Evolutionary conservation across 2,113 vertebrate genomes (phyloP).

Genomic region (Hemicordylus capensis): DNA sequence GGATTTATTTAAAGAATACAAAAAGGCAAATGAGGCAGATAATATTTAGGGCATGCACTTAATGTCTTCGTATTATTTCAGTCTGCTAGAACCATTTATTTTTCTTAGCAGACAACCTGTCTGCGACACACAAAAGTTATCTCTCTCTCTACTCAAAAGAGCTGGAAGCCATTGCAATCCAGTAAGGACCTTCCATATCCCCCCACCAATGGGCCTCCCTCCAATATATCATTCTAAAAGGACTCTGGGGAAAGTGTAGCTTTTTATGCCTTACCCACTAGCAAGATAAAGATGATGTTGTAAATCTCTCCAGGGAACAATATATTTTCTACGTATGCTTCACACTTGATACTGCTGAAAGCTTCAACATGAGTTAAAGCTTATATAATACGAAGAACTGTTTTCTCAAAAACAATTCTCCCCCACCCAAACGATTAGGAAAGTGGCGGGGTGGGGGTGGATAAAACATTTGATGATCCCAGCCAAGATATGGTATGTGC

Average conservation of each 20-base stretch:
- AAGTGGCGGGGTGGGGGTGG: not conserved
- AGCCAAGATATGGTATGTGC: not conserved
- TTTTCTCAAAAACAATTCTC: not conserved
- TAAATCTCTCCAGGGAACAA: not conserved
- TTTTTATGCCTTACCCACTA: not conserved
- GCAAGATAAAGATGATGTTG: not conserved
- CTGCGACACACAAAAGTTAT: not conserved
- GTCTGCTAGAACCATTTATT: conserved; percentile 13
- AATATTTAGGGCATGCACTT: not conserved
- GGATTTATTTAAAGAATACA: not conserved
- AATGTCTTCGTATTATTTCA: not conserved
- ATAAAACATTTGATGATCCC: not conserved
- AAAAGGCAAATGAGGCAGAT: not conserved
- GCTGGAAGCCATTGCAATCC: not conserved
- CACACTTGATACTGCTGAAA: conserved; percentile 5
- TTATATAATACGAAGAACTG: not conserved
- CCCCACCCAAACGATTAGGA: not conserved
- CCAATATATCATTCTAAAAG: conserved; percentile 1
- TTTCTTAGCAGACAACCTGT: conserved; percentile 3
- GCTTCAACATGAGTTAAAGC: conserved; percentile 1
- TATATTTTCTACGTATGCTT: conserved; percentile 3
- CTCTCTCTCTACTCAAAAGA: not conserved
- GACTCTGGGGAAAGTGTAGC: not conserved
- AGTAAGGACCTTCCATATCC: not conserved
- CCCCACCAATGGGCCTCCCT: not conserved